A percentile compares a stretch with the other conserved stretches of the same genome.
Evolutionary conservation across 2,797 vertebrate species (phyloP).

Genomic region (Spea hammondii): DNA sequence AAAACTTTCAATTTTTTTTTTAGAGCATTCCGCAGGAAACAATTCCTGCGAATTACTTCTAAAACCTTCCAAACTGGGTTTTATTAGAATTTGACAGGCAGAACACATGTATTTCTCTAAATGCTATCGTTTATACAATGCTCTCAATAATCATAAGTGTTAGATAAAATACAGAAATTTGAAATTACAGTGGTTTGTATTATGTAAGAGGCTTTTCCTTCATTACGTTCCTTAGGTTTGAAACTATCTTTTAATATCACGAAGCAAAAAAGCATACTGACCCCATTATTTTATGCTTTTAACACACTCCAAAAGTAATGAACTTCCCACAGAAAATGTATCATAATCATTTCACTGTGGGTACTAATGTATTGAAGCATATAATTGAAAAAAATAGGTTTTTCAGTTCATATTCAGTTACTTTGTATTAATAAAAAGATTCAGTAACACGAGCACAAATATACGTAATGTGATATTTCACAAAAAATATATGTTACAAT

Average conservation of each 20-base stretch:
- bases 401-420: conserved; percentile 22
- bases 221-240: conserved; percentile 29
- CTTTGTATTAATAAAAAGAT: conserved; percentile 46
- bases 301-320: conserved; percentile 50
- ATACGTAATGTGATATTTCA: conserved; percentile 21
- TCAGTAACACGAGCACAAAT: conserved; percentile 25
- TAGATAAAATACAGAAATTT: conserved; percentile 25
- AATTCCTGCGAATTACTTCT: too few relatives aligned
- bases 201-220: conserved; percentile 40
- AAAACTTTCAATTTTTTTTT: too few relatives aligned
- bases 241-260: conserved; percentile 40
- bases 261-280: conserved; percentile 38
- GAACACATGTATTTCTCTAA: conserved; percentile 21
- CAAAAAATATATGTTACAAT: conserved; percentile 12
- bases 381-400: conserved; percentile 36
- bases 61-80: neutral
- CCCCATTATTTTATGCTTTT: conserved; percentile 53
- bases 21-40: too few relatives aligned
- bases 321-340: conserved; percentile 45
- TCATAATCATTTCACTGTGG: conserved; percentile 40
- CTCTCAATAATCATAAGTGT: conserved; percentile 21
- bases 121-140: conserved; percentile 23
- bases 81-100: neutral
- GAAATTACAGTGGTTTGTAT: conserved; percentile 32
- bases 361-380: conserved; percentile 40